Conservation (phyloP, 2,888 invertebrate species). For the Omphaloscelis lunosa region DNA sequence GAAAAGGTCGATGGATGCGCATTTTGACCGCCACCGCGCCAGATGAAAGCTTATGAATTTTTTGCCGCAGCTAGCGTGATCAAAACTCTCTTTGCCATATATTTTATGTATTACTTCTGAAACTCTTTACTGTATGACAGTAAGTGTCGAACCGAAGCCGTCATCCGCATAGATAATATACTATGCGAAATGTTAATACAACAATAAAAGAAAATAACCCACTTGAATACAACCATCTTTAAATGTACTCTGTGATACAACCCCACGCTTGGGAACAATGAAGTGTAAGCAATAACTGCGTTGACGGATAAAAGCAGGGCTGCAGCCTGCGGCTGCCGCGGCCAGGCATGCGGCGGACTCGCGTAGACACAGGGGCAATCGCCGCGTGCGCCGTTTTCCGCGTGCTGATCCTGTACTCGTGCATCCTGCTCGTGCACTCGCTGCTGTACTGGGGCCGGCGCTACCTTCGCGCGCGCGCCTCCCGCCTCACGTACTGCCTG, state of each 20-base stretch:
- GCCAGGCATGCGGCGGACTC: slow-evolving; percentile 32
- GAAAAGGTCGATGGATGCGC: no score
- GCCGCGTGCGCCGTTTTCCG: slow-evolving; percentile 72
- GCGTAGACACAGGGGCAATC: slow-evolving; percentile 45
- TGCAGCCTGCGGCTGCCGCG: slow-evolving; percentile 1
- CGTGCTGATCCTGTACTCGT: slow-evolving; percentile 76
- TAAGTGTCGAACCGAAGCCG: slow-evolving; percentile 2
- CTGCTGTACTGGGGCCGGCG: slow-evolving; percentile 79
- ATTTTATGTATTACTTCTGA: no score
- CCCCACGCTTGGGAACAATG: slow-evolving; percentile 13
- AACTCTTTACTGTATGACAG: no score
- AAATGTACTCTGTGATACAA: background rate
- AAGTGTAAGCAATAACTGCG: slow-evolving; percentile 8
- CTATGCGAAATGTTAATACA: background rate
- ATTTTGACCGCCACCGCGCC: no score
- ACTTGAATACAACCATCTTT: background rate
- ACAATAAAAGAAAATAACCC: background rate
- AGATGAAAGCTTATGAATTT: no score
- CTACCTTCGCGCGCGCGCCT: slow-evolving; percentile 62
- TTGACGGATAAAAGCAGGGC: background rate
- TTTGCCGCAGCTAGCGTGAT: no score
- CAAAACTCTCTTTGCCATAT: no score
- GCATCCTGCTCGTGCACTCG: slow-evolving; percentile 77
- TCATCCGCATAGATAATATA: background rate
- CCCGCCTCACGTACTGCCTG: slow-evolving; percentile 32